Percentiles rank a stretch among this genome's conserved stretches.
These are phyloP conservation scores for Chitala chitala DNA, from an alignment of 2,113 vertebrate species.

Conservation along the genomic window DNA sequence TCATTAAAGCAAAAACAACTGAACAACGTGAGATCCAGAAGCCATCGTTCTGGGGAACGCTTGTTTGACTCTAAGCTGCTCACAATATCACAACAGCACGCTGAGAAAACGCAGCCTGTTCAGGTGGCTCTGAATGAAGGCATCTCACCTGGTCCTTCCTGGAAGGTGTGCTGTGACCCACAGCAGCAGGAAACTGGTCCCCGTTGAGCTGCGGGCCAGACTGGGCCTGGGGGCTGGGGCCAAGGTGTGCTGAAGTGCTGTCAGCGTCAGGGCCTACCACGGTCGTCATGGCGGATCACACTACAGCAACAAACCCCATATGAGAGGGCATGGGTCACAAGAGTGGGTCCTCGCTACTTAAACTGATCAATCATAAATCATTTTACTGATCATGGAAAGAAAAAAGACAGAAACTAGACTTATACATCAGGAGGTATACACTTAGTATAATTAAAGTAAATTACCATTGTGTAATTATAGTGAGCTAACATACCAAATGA, in stretches of 20 bases:
- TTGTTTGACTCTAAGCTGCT: not conserved
- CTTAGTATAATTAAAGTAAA: no score
- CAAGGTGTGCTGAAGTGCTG: slow-evolving; percentile 19
- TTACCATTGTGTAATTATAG: no score
- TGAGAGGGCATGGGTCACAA: slow-evolving; percentile 30
- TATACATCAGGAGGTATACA: no score
- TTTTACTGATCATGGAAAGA: no score
- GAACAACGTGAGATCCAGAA: no score
- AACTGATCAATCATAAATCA: not conserved
- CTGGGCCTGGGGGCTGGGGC: not conserved
- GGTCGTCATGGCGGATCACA: slow-evolving; percentile 75
- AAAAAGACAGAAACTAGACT: no score
- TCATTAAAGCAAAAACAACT: no score
- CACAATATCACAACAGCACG: no score
- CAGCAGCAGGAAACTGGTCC: slow-evolving; percentile 62
- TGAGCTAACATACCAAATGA: no score
- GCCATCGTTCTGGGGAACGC: no score
- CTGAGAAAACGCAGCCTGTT: not conserved
- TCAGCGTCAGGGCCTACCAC: slow-evolving; percentile 72
- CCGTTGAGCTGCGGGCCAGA: slow-evolving; percentile 43
- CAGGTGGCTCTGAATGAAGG: not conserved
- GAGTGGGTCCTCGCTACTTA: not conserved
- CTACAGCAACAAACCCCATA: no score
- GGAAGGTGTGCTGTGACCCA: slow-evolving; percentile 66
- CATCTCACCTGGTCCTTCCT: slow-evolving; percentile 51